Base-by-base conservation (phyloP, 2,113 vertebrate genomes). In the cat (Felis catus) region DNA sequence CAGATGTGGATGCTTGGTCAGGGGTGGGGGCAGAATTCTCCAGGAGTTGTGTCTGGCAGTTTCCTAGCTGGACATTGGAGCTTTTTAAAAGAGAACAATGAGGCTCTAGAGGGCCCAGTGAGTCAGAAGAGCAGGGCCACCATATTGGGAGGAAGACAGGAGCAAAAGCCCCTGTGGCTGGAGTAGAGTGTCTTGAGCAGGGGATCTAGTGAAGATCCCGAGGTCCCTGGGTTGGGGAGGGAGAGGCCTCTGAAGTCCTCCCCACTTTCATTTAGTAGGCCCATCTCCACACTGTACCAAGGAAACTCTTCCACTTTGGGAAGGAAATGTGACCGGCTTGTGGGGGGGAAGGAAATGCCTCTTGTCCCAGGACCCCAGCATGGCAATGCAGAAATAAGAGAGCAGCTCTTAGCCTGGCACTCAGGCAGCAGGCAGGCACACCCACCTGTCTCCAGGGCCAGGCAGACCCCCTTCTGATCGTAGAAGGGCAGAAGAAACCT, bases 101-200 rank as follows among this genome's bases (percentile, higher is more conserved):
- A 61, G 78, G 80, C 53, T 93, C 45, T 33, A 81, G 68, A 92
- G 74, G 68, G 25, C 10, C 66, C 0, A n/a, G 45, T 6, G 80
- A 89, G 76, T 92, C 61, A 92, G 94, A 73, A 93, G 97, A 45
- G 74, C 74, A 96, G 71, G 71, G 95, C 66, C 91, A 16, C 86
- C 70, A 66, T 31, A 51, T 16, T 68, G 25, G 33, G 36, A 79
- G 82, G 79, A 66, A 0, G 4, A 94, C 11, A 39, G 94, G 7
- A 48, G n/a, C 45, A 92, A 92, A 53, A 70, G 70, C 18, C 74
- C 55, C 11, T 51, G 36, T 19, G 41, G 58, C 45, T 73, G 63
- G 55, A 51, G 15, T 4, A 87, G 74, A 16, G 0, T 45, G 36
- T 85, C 89, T 31, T 0, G 15, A 41, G 29, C 19, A 33, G 45